Evolutionary conservation across 2,888 invertebrate genomes (phyloP), one percentile per base, ranked within the genome.

Genomic region (Dastarcus helophoroides): DNA sequence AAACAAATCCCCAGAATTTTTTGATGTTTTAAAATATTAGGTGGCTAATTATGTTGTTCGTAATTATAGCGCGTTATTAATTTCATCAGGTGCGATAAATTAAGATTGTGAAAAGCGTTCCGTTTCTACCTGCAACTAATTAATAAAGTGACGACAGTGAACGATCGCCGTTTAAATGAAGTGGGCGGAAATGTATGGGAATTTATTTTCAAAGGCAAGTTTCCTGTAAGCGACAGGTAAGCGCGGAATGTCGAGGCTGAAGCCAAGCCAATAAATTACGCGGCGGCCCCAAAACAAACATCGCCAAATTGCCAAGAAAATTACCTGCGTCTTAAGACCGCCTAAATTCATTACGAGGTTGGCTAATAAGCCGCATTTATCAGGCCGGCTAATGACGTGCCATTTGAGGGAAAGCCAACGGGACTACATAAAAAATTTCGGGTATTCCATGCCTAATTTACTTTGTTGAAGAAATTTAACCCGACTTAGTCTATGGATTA

Each of bases 301-400:
- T 50, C 52, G 47, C 50, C 48, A 56, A 58, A 58, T 57, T 54
- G 55, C 56, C 51, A 47, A 48, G 56, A 56, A 58, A 58, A 57
- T 58, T 57, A 57, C 58, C 56, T 57, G 56, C 43, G 50, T 46
- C 49, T 48, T 43, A 42, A 34, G 39, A 41, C 43, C 39, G 46
- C 48, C 50, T 50, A 53, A 54, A 56, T 52, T 54, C 53, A 51
- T 54, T 53, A 51, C 49, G 48, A 50, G 50, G 51, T 50, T 50
- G 50, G 47, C 51, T 56, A 54, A 57, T 56, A 54, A 55, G 51
- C 47, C 39, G 43, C 53, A 55, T 57, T 53, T 53, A 52, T 52
- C 52, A 53, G 33, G 11, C 26, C 22, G 22, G 32, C 32, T 32
- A 32, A 32, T 32, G 32, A 48, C 42, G n/a, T n/a, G n/a, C n/a